Percentiles rank a stretch among this genome's conserved stretches.
These are phyloP conservation scores for Uropetala carovei DNA, from an alignment of 2,888 invertebrate species.

Conservation along the genomic window DNA sequence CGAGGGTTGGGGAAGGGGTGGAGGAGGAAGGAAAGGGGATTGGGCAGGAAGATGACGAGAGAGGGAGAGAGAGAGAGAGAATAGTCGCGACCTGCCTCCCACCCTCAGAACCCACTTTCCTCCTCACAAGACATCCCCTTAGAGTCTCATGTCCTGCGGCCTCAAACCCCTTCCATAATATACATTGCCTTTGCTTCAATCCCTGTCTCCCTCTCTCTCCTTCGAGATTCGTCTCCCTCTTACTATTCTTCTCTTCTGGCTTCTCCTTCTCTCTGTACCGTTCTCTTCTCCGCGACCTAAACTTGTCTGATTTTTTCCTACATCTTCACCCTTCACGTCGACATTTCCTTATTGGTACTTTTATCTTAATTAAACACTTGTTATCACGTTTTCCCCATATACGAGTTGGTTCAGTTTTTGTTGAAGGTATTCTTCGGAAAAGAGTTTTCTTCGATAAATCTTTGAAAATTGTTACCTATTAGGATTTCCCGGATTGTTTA, in stretches of 20 bases:
- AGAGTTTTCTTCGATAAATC: neutral
- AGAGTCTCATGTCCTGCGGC: constrained; percentile 54
- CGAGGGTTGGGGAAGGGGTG: constrained; percentile 34
- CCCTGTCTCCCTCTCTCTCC: neutral
- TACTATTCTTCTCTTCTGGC: neutral
- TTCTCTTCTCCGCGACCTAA: neutral
- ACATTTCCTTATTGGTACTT: neutral
- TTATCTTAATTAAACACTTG: no score
- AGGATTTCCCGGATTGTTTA: no score
- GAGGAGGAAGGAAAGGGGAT: neutral
- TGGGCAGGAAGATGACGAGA: constrained; percentile 50
- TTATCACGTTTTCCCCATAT: no score
- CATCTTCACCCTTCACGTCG: neutral
- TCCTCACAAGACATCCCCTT: constrained; percentile 10
- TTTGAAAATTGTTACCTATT: no score
- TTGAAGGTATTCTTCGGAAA: neutral
- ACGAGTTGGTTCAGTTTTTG: neutral
- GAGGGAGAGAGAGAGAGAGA: constrained; percentile 27
- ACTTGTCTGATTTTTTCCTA: neutral
- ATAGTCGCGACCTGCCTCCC: neutral
- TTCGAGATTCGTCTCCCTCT: neutral
- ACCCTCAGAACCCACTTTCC: neutral
- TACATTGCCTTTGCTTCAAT: neutral
- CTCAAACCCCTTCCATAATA: neutral
- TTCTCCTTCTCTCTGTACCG: neutral